phyloP scores from a whole-genome alignment of 2,797 vertebrate genomes.

The Macrochelys suwanniensis region DNA sequence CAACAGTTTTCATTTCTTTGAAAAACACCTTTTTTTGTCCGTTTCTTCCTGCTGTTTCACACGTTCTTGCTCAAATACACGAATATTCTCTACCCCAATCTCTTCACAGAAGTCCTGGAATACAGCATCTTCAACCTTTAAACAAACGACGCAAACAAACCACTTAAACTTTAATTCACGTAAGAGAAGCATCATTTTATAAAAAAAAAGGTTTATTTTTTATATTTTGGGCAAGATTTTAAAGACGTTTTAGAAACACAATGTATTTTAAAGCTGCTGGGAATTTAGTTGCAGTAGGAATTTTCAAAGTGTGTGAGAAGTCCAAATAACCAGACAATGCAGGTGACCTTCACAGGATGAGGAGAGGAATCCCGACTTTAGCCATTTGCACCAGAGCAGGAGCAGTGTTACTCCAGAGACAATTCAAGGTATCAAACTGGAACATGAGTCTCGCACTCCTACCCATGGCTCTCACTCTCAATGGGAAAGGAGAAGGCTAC shows the following conservation, averaged over 20 bases:
- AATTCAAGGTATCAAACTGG: background rate
- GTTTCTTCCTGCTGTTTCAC: constrained; percentile 89
- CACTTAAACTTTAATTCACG: background rate
- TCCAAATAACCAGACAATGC: background rate
- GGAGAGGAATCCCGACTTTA: background rate
- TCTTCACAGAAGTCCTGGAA: constrained; percentile 93
- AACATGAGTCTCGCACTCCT: background rate
- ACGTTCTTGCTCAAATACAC: constrained; percentile 91
- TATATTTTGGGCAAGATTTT: background rate
- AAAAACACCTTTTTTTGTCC: constrained; percentile 88
- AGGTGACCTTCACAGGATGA: background rate
- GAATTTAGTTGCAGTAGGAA: background rate
- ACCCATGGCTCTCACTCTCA: background rate
- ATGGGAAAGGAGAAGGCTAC: background rate
- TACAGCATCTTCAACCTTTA: constrained; percentile 91
- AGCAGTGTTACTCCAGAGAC: background rate
- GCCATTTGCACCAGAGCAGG: background rate
- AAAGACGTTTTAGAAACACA: background rate
- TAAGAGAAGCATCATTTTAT: background rate
- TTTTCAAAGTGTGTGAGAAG: background rate
- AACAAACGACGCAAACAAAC: background rate
- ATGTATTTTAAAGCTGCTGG: background rate
- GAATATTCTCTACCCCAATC: constrained; percentile 91
- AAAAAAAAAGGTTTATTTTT: background rate
- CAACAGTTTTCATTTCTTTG: background rate